Evolutionary conservation across 2,113 vertebrate species (phyloP).

Genomic region (Cavia porcellus): DNA sequence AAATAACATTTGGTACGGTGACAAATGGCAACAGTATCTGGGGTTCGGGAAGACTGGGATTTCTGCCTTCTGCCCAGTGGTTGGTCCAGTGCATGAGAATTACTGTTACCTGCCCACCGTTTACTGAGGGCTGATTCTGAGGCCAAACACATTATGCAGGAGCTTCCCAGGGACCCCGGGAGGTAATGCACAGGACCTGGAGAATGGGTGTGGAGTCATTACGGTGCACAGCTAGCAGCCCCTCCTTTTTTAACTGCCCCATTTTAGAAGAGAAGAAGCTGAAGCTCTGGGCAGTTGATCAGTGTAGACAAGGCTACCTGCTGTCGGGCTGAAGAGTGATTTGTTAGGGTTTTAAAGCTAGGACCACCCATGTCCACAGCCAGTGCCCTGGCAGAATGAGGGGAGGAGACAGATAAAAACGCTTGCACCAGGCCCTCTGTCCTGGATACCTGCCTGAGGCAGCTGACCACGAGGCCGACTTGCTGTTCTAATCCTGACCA

Average conservation of each 20-base stretch:
- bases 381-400: not conserved
- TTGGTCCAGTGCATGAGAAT: not conserved
- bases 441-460: not conserved
- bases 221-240: not conserved
- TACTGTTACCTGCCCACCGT: not conserved
- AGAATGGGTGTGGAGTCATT: not conserved
- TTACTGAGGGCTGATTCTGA: not conserved
- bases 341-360: not conserved
- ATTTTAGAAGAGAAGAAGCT: not conserved
- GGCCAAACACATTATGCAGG: not conserved
- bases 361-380: not conserved
- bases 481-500: not conserved
- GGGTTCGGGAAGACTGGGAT: not conserved
- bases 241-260: not conserved
- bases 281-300: not conserved
- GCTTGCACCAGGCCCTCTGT: not conserved
- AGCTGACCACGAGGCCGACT: not conserved
- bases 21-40: not conserved
- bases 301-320: not conserved
- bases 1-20: slow-evolving; percentile 1
- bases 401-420: not conserved
- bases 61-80: not conserved
- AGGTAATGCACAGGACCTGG: not conserved
- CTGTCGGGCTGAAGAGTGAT: not conserved
- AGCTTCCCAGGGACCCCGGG: not conserved